phyloP scores from a whole-genome alignment of 2,113 vertebrate genomes.

The Silurus glanis region DNA sequence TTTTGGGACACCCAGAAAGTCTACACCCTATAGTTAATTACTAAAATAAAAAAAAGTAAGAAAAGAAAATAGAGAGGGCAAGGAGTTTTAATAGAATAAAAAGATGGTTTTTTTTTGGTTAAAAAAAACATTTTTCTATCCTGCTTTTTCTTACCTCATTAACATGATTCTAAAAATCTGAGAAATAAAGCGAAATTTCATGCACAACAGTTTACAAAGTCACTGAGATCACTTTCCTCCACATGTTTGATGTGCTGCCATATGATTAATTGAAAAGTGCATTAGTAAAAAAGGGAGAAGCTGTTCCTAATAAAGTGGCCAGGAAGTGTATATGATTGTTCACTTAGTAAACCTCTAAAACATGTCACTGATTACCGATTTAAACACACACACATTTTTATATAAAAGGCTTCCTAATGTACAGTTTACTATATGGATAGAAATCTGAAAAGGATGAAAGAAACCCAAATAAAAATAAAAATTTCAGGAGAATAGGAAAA shows the following conservation, averaged over 20 bases:
- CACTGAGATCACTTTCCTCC: not conserved
- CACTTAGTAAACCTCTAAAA: not conserved
- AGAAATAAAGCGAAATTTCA: not conserved
- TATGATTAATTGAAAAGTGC: not conserved
- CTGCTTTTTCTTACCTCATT: not conserved
- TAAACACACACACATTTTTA: not conserved
- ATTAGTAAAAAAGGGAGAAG: not conserved
- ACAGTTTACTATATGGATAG: not conserved
- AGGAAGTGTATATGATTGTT: not conserved
- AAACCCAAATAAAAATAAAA: not conserved
- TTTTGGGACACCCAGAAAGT: too few species aligned
- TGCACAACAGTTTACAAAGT: not conserved
- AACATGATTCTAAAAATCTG: not conserved
- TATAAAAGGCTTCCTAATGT: not conserved
- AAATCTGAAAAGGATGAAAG: not conserved
- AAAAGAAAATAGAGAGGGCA: too few species aligned
- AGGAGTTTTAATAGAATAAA: too few species aligned
- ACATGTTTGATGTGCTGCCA: not conserved
- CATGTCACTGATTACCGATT: not conserved
- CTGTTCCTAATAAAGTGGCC: not conserved
- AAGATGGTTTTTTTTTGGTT: too few species aligned
- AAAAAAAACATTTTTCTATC: not conserved
- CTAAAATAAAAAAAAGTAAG: too few species aligned
- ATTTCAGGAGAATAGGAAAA: not conserved
- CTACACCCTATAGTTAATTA: too few species aligned